Evolutionary conservation across 2,888 invertebrate species (phyloP).

Genomic region (Aleiodes alternator): DNA sequence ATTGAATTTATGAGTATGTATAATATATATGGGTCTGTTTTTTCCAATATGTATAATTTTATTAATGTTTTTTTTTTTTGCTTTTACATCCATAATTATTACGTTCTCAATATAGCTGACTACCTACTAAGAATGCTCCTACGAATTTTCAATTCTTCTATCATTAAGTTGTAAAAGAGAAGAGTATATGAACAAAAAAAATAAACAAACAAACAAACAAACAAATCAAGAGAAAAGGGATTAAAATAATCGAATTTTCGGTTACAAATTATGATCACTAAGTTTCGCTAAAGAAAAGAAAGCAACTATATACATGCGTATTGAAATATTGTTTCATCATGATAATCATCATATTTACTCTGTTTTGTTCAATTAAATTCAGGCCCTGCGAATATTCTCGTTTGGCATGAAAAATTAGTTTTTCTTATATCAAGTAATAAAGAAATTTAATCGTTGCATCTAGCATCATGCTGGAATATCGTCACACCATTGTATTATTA

Average conservation of each 20-base stretch:
- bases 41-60: conserved; percentile 66
- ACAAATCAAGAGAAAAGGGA: conserved; percentile 29
- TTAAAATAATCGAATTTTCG: conserved; percentile 29
- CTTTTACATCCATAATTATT: conserved; percentile 60
- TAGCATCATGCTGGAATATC: neutral
- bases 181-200: conserved; percentile 20
- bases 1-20: conserved; percentile 40
- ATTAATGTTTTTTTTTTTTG: conserved; percentile 52
- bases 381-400: conserved; percentile 17
- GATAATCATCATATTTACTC: conserved; percentile 50
- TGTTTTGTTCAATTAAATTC: conserved; percentile 37
- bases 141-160: conserved; percentile 51
- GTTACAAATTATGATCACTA: conserved; percentile 31
- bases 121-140: conserved; percentile 64
- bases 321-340: conserved; percentile 47
- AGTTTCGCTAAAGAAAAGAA: conserved; percentile 46
- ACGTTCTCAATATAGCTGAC: conserved; percentile 71
- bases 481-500: conserved; percentile 2
- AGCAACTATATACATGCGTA: conserved; percentile 64
- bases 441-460: conserved; percentile 14
- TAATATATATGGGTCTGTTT: conserved; percentile 58
- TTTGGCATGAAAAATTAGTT: conserved; percentile 20
- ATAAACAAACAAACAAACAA: conserved; percentile 33
- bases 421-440: neutral
- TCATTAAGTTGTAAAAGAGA: conserved; percentile 6